Conservation (phyloP, 2,113 vertebrate species). For the Oreochromis aureus region DNA sequence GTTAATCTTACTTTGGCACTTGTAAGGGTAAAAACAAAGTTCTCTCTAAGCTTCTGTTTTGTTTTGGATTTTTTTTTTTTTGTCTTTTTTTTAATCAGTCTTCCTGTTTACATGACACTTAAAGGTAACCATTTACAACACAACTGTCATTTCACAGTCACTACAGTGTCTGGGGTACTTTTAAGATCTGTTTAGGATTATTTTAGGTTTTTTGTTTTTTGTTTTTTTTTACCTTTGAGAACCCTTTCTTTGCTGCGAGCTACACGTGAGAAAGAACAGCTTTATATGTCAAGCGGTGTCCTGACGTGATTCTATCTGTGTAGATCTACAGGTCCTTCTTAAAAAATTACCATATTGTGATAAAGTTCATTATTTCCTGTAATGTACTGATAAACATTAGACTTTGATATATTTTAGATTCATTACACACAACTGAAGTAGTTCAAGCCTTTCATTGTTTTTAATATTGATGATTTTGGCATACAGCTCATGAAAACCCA, state of each 20-base stretch:
- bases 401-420: no score
- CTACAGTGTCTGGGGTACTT: background rate
- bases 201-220: background rate
- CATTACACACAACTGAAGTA: no score
- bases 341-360: no score
- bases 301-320: background rate
- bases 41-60: background rate
- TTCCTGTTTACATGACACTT: background rate
- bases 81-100: rapidly evolving
- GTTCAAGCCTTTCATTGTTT: no score
- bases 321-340: no score
- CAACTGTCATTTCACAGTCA: background rate
- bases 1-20: background rate
- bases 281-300: background rate
- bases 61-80: rapidly evolving
- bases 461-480: no score
- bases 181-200: background rate
- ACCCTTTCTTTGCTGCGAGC: no score
- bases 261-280: no score
- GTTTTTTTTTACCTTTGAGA: no score
- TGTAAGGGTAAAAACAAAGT: background rate
- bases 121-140: background rate
- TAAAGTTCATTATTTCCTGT: no score
- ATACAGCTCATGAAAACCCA: no score
- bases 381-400: no score